phyloP scores from a whole-genome alignment of 2,888 invertebrate species.

The Nymphalis urticae region DNA sequence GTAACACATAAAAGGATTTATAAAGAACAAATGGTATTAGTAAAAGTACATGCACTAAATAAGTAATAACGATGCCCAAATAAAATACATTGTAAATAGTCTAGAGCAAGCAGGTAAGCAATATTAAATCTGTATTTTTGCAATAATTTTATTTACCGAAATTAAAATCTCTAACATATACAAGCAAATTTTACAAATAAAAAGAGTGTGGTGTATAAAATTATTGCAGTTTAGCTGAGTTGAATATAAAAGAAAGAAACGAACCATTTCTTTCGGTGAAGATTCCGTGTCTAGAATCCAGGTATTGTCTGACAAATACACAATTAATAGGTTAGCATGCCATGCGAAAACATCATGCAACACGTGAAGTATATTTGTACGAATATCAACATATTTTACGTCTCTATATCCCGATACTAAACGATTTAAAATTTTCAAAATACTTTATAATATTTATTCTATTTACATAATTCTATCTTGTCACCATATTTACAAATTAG shows the following conservation, averaged over 20 bases:
- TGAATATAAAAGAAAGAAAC: slow-evolving; percentile 60
- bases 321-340: slow-evolving; percentile 77
- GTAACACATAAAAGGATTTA: not conserved
- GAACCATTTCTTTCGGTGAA: slow-evolving; percentile 74
- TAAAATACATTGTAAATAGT: slow-evolving; percentile 19
- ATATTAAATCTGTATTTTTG: slow-evolving; percentile 7
- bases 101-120: slow-evolving; percentile 23
- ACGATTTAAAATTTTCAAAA: not conserved
- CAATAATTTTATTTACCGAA: slow-evolving; percentile 17
- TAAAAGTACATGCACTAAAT: slow-evolving; percentile 15
- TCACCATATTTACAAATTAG: slow-evolving; percentile 39
- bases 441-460: slow-evolving; percentile 5
- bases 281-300: slow-evolving; percentile 78
- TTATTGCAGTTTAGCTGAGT: slow-evolving; percentile 31
- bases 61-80: slow-evolving; percentile 5
- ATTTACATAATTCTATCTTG: slow-evolving; percentile 20
- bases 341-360: slow-evolving; percentile 76
- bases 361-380: slow-evolving; percentile 53
- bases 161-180: not conserved
- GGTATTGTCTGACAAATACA: slow-evolving; percentile 81
- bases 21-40: not conserved
- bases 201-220: slow-evolving; percentile 20
- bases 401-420: not conserved
- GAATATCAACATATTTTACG: slow-evolving; percentile 22
- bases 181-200: slow-evolving; percentile 7